Evolutionary conservation across 2,888 invertebrate species (phyloP), one percentile per base, ranked within the genome.

Genomic region (Meiosimyza decipiens): DNA sequence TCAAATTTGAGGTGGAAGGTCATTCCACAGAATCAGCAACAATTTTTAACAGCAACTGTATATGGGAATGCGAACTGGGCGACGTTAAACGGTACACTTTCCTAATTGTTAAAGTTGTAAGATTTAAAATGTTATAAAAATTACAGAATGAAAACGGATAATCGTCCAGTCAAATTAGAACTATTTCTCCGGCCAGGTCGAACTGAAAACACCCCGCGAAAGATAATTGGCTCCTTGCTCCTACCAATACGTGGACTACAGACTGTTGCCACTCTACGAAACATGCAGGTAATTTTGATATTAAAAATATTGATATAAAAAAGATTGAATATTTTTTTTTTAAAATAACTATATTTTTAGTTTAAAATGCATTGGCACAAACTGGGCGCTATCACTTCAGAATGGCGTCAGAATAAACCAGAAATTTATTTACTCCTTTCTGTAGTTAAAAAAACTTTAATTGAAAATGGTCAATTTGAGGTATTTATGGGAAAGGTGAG

Each of bases 61-160:
- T 93, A 67, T 95, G 94, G 94, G 93, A 94, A 84, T 91, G 92
- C 3, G 92, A 93, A 78, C 92, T 92, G 86, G 89, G 90, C 78
- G 89, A 90, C 73, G 88, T 94, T 77, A 89, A 93, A 79, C 90
- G 91, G 92, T 91, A 85, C 73, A 80, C 74, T 79, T 68, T 71
- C 33, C 6, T 16, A 16, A 22, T 18, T n/a, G 12, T 13, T 33
- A 12, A 3, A 15, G 18, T n/a, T 52, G 9, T 40, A 40, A 1
- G 16, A 52, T 51, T 59, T 28, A 59, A 52, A 59, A 15, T 67
- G 33, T 68, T 74, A 9, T 40, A 1, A 40, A 40, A 40, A 66
- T 86, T 88, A 59, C 84, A 93, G 93, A 84, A 90, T 94, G 79
- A 88, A 93, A 80, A 91, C 92, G 0, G 91, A 91, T 67, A 93